Conservation (phyloP, 2,888 invertebrate species). For the Ennomos erosarius region DNA sequence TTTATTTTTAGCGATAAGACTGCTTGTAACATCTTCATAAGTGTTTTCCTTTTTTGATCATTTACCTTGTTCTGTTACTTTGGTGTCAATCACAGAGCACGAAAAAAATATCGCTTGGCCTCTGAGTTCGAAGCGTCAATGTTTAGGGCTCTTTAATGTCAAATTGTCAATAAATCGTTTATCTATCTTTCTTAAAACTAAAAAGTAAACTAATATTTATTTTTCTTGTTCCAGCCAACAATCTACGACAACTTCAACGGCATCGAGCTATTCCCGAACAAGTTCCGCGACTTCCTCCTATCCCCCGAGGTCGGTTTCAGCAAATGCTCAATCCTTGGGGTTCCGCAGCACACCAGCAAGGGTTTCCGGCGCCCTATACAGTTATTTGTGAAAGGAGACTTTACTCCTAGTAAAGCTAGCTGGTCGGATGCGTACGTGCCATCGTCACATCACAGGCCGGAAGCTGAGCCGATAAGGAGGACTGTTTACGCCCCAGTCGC, state of each 20-base stretch:
- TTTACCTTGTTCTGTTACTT: too few species aligned
- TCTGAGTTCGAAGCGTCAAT: too few species aligned
- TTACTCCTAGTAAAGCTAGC: conserved; percentile 86
- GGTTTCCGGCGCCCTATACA: conserved; percentile 95
- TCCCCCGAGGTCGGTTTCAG: conserved; percentile 96
- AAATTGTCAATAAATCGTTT: too few species aligned
- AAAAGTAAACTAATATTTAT: too few species aligned
- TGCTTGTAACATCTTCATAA: too few species aligned
- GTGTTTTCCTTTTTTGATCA: too few species aligned
- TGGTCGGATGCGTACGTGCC: conserved; percentile 88
- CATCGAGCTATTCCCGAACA: conserved; percentile 95
- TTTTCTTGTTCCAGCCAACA: conserved; percentile 87
- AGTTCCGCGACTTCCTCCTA: conserved; percentile 96
- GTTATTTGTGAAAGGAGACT: conserved; percentile 87
- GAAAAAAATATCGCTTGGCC: too few species aligned
- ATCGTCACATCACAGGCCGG: conserved; percentile 86
- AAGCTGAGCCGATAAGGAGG: conserved; percentile 83
- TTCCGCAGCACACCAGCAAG: conserved; percentile 92
- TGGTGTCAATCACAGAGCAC: too few species aligned
- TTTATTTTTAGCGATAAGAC: too few species aligned
- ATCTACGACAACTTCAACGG: conserved; percentile 94
- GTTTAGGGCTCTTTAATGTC: too few species aligned
- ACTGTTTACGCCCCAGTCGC: conserved; percentile 80
- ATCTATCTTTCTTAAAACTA: too few species aligned
- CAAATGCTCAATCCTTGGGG: conserved; percentile 94